Evolutionary conservation across 2,888 invertebrate species (phyloP).

Genomic region (Ophion obscuratus): DNA sequence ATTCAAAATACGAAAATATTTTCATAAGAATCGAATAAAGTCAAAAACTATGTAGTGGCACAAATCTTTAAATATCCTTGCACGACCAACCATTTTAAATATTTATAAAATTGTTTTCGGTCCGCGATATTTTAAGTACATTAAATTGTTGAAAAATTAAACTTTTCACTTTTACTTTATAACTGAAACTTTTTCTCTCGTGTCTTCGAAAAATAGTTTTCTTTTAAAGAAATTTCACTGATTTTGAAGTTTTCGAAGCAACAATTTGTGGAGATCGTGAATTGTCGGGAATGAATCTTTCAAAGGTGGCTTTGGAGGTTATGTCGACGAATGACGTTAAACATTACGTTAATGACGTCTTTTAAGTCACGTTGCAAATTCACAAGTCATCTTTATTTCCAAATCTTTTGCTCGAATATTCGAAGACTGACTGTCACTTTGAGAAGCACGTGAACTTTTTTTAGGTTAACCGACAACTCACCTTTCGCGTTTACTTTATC

Average conservation of each 20-base stretch:
- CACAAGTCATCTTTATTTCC: neutral
- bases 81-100: neutral
- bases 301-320: neutral
- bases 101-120: neutral
- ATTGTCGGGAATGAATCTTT: neutral
- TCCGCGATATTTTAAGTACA: too few relatives aligned
- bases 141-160: too few relatives aligned
- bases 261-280: too few relatives aligned
- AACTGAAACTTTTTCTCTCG: too few relatives aligned
- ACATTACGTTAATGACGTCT: neutral
- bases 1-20: neutral
- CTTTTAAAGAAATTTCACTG: too few relatives aligned
- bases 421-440: constrained; percentile 18
- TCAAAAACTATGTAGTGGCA: neutral
- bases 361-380: neutral
- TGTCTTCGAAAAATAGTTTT: too few relatives aligned
- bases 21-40: neutral
- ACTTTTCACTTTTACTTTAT: too few relatives aligned
- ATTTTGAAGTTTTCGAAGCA: too few relatives aligned
- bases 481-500: constrained; percentile 90
- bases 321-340: neutral
- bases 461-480: constrained; percentile 81
- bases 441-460: constrained; percentile 6
- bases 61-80: neutral
- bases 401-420: constrained; percentile 45